Conservation (phyloP, 2,888 invertebrate genomes). For the Ophion obscuratus region DNA sequence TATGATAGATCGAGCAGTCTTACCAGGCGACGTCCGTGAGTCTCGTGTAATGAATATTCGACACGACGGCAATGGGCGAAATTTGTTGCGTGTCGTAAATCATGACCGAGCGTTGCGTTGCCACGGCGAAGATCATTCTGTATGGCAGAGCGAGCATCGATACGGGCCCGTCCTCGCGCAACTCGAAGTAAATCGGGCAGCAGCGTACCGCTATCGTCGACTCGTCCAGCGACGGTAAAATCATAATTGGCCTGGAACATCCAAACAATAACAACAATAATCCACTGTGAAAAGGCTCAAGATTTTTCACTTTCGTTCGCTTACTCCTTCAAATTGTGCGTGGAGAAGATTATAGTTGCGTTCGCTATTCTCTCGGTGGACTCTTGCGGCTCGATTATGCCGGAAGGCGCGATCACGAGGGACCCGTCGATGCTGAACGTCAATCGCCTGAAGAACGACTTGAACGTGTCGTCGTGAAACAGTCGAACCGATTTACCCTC, state of each 20-base stretch:
- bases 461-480: slow-evolving; percentile 96
- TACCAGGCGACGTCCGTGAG: slow-evolving; percentile 95
- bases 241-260: slow-evolving; percentile 89
- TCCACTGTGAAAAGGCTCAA: background rate
- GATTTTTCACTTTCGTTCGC: slow-evolving; percentile 64
- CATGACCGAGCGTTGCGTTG: slow-evolving; percentile 93
- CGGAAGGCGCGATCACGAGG: slow-evolving; percentile 95
- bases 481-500: slow-evolving; percentile 88
- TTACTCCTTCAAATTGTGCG: slow-evolving; percentile 87
- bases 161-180: slow-evolving; percentile 86
- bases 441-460: slow-evolving; percentile 96
- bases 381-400: slow-evolving; percentile 90
- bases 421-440: slow-evolving; percentile 96
- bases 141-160: slow-evolving; percentile 88
- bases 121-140: slow-evolving; percentile 95
- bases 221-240: slow-evolving; percentile 92
- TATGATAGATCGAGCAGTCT: slow-evolving; percentile 62
- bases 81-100: slow-evolving; percentile 95
- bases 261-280: background rate
- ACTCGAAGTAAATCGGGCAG: slow-evolving; percentile 90
- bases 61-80: slow-evolving; percentile 91
- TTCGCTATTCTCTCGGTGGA: slow-evolving; percentile 86
- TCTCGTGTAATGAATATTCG: slow-evolving; percentile 95
- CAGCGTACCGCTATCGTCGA: slow-evolving; percentile 93
- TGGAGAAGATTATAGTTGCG: slow-evolving; percentile 86